Percentiles rank a stretch among this genome's conserved stretches.
phyloP scores from a whole-genome alignment of 1,140 invertebrate genomes.

The Caenorhabditis tropicalis region DNA sequence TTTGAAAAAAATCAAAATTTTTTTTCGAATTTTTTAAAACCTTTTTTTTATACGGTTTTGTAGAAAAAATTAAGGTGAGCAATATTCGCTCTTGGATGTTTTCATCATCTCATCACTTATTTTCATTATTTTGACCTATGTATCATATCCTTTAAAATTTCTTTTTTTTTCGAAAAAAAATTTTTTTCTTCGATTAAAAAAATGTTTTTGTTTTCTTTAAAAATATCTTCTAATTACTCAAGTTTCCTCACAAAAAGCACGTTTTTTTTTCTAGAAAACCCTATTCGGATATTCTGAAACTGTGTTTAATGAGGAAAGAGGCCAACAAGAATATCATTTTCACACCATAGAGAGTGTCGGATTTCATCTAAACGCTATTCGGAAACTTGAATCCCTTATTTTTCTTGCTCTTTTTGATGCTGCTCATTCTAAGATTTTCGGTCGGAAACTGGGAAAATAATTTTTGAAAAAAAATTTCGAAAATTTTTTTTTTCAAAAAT shows the following conservation, averaged over 20 bases:
- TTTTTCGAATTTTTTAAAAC: not conserved
- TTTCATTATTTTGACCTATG: too few relatives aligned
- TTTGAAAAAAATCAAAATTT: not conserved
- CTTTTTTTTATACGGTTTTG: too few relatives aligned
- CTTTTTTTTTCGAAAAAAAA: too few relatives aligned
- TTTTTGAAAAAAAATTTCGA: not conserved
- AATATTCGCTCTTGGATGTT: too few relatives aligned
- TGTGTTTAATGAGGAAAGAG: not conserved
- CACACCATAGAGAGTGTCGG: not conserved
- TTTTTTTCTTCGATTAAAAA: too few relatives aligned
- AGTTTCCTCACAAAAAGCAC: not conserved
- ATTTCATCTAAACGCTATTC: slow-evolving; percentile 24
- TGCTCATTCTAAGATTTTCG: not conserved
- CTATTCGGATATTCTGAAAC: not conserved
- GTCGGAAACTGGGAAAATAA: not conserved
- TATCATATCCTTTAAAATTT: too few relatives aligned
- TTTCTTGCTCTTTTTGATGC: not conserved
- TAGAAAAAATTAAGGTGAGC: too few relatives aligned
- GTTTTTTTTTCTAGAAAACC: not conserved
- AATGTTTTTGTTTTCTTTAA: too few relatives aligned
- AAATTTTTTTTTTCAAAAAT: not conserved
- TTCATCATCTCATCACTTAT: too few relatives aligned
- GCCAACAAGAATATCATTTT: slow-evolving; percentile 34
- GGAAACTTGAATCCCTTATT: not conserved
- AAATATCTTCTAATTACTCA: too few relatives aligned